Evolutionary conservation across 2,888 invertebrate species (phyloP).

Genomic region (Meteorus cinctellus): DNA sequence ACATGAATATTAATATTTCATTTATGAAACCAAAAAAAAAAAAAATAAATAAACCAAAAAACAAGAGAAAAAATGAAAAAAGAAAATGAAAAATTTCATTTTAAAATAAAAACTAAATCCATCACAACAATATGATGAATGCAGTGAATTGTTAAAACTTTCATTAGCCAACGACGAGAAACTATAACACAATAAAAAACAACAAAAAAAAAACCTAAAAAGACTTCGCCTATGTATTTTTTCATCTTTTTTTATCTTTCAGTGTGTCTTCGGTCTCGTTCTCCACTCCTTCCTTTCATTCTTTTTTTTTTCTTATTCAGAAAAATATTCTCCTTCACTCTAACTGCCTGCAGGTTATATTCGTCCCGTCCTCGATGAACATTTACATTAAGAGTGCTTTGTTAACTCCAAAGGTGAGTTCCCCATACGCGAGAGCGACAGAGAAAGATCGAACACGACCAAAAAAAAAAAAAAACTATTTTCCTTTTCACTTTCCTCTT

Average conservation of each 20-base stretch:
- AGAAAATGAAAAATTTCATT: slow-evolving; percentile 16
- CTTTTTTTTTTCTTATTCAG: not conserved
- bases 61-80: too few relatives aligned
- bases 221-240: not conserved
- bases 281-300: not conserved
- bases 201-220: not conserved
- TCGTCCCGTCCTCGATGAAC: slow-evolving; percentile 48
- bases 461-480: not conserved
- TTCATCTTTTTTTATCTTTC: not conserved
- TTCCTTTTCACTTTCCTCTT: not conserved
- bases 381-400: slow-evolving; percentile 64
- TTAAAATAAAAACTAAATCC: slow-evolving; percentile 21
- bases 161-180: slow-evolving; percentile 45
- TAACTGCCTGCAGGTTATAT: slow-evolving; percentile 42
- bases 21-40: slow-evolving; percentile 10
- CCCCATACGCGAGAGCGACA: not conserved
- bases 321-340: not conserved
- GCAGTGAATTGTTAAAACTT: slow-evolving; percentile 48
- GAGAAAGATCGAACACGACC: not conserved
- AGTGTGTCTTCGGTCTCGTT: not conserved
- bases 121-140: slow-evolving; percentile 12
- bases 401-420: slow-evolving; percentile 51
- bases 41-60: slow-evolving; percentile 1
- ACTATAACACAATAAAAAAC: slow-evolving; percentile 30
- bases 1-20: slow-evolving; percentile 34